phyloP scores from a whole-genome alignment of 2,797 vertebrate genomes.

The Catamblyrhynchus diadema region DNA sequence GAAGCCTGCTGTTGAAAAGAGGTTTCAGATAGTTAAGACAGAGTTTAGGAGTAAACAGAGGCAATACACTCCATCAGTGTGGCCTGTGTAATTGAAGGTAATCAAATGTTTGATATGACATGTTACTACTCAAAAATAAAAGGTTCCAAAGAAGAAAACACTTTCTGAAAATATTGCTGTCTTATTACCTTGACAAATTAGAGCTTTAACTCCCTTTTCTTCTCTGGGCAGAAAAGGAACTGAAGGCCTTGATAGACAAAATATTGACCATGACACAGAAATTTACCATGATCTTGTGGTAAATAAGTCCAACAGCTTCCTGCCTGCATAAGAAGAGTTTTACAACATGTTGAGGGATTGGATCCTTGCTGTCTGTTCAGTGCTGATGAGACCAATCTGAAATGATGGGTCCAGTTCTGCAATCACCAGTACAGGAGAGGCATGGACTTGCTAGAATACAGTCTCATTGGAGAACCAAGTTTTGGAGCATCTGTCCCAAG shows the following conservation, averaged over 20 bases:
- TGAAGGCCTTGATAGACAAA: not conserved
- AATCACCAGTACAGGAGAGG: not conserved
- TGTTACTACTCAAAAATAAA: not conserved
- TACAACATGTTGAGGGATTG: fast-evolving
- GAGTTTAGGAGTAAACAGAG: not conserved
- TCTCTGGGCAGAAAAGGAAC: not conserved
- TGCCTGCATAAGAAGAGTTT: not conserved
- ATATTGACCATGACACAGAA: not conserved
- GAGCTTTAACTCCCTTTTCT: not conserved
- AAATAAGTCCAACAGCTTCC: not conserved
- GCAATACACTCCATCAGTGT: not conserved
- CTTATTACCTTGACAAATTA: not conserved
- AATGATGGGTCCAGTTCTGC: not conserved
- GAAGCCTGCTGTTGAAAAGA: not conserved
- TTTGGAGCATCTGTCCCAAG: not conserved
- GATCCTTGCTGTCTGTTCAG: not conserved
- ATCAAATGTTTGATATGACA: not conserved
- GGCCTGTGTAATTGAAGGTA: not conserved
- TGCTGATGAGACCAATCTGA: not conserved
- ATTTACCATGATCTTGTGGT: not conserved
- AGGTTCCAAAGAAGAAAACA: not conserved
- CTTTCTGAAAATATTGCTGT: not conserved
- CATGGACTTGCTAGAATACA: not conserved
- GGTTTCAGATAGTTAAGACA: not conserved
- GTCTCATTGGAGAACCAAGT: not conserved